Conservation (phyloP, 2,113 vertebrate genomes). For the Thunnus maccoyii region DNA sequence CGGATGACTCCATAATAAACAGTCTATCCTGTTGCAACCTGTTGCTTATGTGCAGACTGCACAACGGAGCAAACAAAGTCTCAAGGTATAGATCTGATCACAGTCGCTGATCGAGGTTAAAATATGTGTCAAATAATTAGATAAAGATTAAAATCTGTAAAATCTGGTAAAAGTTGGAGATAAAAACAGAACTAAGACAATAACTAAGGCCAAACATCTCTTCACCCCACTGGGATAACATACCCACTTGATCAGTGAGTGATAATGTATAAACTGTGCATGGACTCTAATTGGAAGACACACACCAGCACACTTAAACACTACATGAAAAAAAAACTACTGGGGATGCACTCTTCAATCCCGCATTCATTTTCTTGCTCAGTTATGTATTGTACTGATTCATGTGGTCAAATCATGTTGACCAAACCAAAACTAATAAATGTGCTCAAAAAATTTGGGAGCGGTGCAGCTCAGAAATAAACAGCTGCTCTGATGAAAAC, state of each 20-base stretch:
- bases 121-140: too few species aligned
- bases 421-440: too few species aligned
- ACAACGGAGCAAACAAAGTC: too few species aligned
- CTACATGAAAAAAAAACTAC: background rate
- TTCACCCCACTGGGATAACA: background rate
- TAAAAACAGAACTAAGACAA: too few species aligned
- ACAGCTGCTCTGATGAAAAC: background rate
- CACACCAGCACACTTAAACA: background rate
- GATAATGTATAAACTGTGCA: slow-evolving; percentile 1
- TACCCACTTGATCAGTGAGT: slow-evolving; percentile 18
- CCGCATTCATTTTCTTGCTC: background rate
- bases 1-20: too few species aligned
- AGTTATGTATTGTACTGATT: background rate
- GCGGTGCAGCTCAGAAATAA: background rate
- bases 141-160: too few species aligned
- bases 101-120: too few species aligned
- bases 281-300: background rate
- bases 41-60: too few species aligned
- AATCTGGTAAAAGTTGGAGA: too few species aligned
- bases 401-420: too few species aligned
- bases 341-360: background rate
- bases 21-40: too few species aligned
- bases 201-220: background rate
- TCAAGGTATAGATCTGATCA: too few species aligned
- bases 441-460: background rate